Evolutionary conservation across 2,113 vertebrate species (phyloP), one percentile per base, ranked within the genome.

Genomic region (Rattus norvegicus): DNA sequence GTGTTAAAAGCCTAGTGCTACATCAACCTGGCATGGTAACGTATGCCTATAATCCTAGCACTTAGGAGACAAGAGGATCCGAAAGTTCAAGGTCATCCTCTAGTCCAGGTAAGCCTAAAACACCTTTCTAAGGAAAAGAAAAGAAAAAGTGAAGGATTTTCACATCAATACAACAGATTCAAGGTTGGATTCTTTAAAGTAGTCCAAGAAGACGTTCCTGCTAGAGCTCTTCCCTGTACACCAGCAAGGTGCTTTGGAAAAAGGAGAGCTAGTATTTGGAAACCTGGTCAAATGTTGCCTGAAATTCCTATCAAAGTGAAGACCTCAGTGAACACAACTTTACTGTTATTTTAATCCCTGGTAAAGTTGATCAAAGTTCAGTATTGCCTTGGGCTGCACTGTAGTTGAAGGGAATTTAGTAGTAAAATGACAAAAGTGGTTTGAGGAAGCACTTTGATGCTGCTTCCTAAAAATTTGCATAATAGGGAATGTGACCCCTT

Each of bases 161-260:
- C 80, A 89, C 5, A 92, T 93, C 70, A 93, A 73, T 89, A 4
- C 67, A 80, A 76, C 24, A 94, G 36, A 43, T 67, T 65, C 1
- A 56, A 83, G 77, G 81, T 94, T 88, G 70, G n/a, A 95, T 54
- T 83, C 95, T 69, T 94, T 94, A 93, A 96, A 47, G 24, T 86
- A 12, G 33, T 93, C 95, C 75, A 92, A 28, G 54, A 69, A 39
- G 85, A 47, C 2, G 65, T 49, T 90, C 95, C 63, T 76, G 36
- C 19, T 36, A 92, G 80, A 65, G 73, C 22, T 28, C 96, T 79
- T 95, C 91, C 22, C 94, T 17, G 70, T 67, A 26, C 84, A 28
- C 36, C 12, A 49, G 16, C 72, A 47, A 91, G 59, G 70, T 95
- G 43, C 72, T 77, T 72, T 90, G 87, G 77, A 91, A 91, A 94